phyloP scores from a whole-genome alignment of 2,888 invertebrate genomes.

The Dryomyza anilis region DNA sequence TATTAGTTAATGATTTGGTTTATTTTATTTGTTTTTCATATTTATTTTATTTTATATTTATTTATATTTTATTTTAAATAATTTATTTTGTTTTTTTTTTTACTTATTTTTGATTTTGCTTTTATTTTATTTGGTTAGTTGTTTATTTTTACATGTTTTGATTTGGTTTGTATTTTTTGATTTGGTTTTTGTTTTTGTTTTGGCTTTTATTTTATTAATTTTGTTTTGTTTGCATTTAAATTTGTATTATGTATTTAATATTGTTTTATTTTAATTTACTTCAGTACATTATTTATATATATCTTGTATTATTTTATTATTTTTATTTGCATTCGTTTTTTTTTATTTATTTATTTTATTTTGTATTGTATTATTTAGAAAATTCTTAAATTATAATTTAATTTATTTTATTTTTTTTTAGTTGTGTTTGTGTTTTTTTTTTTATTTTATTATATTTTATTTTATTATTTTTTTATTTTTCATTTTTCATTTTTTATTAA shows the following conservation, averaged over 20 bases:
- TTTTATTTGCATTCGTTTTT: background rate
- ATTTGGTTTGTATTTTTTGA: background rate
- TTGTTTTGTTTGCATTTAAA: background rate
- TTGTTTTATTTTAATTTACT: background rate
- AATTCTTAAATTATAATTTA: background rate
- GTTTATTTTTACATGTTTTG: background rate
- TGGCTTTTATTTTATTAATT: background rate
- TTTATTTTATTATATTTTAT: background rate
- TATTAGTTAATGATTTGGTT: too few relatives aligned
- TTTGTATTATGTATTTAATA: background rate
- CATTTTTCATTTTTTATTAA: background rate
- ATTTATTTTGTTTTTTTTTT: constrained; percentile 19
- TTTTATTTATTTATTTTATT: background rate
- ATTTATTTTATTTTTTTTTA: background rate
- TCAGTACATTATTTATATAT: too few relatives aligned
- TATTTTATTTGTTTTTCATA: too few relatives aligned
- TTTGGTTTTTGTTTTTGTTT: background rate
- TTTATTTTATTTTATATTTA: background rate
- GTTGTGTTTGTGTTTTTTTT: background rate
- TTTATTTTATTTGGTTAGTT: background rate
- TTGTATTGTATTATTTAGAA: background rate
- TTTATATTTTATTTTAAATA: constrained; percentile 11
- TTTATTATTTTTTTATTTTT: background rate
- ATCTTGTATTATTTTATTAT: background rate
- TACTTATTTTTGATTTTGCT: background rate